These are phyloP conservation scores for Varanus komodoensis DNA, from an alignment of 2,113 vertebrate genomes.

Conservation along the genomic window DNA sequence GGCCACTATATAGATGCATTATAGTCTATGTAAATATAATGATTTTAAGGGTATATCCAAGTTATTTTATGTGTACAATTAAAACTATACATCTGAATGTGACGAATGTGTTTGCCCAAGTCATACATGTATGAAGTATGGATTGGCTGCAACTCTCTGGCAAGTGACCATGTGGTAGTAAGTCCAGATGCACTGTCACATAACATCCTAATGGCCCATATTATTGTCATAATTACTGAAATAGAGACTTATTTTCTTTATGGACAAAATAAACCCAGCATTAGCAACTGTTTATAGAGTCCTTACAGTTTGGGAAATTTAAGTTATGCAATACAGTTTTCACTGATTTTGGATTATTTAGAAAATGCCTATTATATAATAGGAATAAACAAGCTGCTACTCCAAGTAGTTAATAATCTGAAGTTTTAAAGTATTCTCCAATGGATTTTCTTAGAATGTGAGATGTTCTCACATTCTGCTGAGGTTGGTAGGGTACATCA, in stretches of 20 bases:
- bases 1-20: not conserved
- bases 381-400: not conserved
- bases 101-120: not conserved
- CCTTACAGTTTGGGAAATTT: not conserved
- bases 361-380: not conserved
- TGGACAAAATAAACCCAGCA: not conserved
- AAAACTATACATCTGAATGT: not conserved
- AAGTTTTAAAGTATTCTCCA: not conserved
- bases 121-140: not conserved
- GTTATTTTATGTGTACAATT: not conserved
- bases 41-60: not conserved
- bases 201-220: not conserved
- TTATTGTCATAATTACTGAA: not conserved
- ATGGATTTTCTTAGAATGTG: not conserved
- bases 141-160: not conserved
- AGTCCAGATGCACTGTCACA: not conserved
- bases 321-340: not conserved
- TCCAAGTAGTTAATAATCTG: not conserved
- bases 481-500: not conserved
- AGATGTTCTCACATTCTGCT: not conserved
- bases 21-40: too few species aligned
- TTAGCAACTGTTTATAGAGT: not conserved
- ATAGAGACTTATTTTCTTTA: not conserved
- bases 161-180: not conserved
- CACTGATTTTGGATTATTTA: not conserved